Percentiles rank a stretch among this genome's conserved stretches.
Conservation (phyloP, 2,888 invertebrate genomes). For the Eumacrocentrus americanus region DNA sequence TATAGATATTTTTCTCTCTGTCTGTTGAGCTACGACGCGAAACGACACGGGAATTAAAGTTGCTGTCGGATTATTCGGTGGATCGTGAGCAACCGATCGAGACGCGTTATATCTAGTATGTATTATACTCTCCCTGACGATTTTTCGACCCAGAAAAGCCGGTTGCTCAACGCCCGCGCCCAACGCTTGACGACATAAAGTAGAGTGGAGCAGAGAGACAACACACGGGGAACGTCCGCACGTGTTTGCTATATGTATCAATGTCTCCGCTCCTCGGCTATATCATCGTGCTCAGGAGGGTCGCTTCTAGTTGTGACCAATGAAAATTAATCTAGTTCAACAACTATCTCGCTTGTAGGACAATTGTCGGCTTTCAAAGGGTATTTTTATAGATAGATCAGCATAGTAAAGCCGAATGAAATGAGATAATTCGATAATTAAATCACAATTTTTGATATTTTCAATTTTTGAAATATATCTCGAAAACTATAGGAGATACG, state of each 20-base stretch:
- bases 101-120: constrained; percentile 4
- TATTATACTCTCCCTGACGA: constrained; percentile 2
- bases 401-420: too few species aligned
- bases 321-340: constrained; percentile 26
- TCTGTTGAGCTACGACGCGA: constrained; percentile 15
- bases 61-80: constrained; percentile 19
- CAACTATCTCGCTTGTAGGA: too few species aligned
- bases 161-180: constrained; percentile 18
- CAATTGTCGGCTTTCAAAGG: too few species aligned
- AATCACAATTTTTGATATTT: too few species aligned
- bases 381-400: too few species aligned
- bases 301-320: constrained; percentile 19
- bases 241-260: neutral
- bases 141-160: constrained; percentile 22
- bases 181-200: neutral
- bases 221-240: neutral
- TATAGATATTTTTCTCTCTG: constrained; percentile 13
- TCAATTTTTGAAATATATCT: too few species aligned
- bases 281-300: neutral
- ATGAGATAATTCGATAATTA: too few species aligned
- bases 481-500: too few species aligned
- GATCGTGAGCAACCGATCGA: constrained; percentile 19
- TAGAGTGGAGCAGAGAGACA: neutral
- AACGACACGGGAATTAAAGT: constrained; percentile 17
- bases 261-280: neutral